phyloP scores from a whole-genome alignment of 1,140 invertebrate genomes.

The Microvelia longipes region DNA sequence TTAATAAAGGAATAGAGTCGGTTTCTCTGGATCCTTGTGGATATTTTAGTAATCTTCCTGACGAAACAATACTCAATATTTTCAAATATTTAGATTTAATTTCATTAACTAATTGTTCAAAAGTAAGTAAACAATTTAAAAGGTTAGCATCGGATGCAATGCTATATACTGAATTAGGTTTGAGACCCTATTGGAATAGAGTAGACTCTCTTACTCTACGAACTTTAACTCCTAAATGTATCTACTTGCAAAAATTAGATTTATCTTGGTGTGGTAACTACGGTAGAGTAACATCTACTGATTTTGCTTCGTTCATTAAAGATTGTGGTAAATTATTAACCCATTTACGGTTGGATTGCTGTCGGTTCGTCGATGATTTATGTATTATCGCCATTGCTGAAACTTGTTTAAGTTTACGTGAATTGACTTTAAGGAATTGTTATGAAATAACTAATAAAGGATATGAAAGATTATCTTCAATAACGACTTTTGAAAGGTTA shows the following conservation, averaged over 20 bases:
- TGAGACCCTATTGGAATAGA: slow-evolving; percentile 42
- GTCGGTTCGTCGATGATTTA: slow-evolving; percentile 50
- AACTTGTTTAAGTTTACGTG: slow-evolving; percentile 47
- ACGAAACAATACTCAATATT: slow-evolving; percentile 54
- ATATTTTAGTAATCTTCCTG: slow-evolving; percentile 33
- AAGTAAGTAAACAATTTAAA: slow-evolving; percentile 57
- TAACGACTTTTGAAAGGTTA: slow-evolving; percentile 50
- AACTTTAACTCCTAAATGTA: slow-evolving; percentile 39
- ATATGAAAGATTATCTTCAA: slow-evolving; percentile 40
- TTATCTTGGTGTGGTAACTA: slow-evolving; percentile 77
- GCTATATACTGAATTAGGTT: slow-evolving; percentile 60
- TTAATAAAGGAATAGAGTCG: slow-evolving; percentile 13
- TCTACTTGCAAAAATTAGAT: slow-evolving; percentile 58
- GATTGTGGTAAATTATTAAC: slow-evolving; percentile 47
- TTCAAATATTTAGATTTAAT: slow-evolving; percentile 61
- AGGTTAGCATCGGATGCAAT: slow-evolving; percentile 55
- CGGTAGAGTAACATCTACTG: slow-evolving; percentile 21
- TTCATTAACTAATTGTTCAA: slow-evolving; percentile 55
- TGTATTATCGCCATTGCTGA: slow-evolving; percentile 44
- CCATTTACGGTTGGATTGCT: slow-evolving; percentile 55
- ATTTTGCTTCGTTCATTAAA: slow-evolving; percentile 42
- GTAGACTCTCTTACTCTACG: slow-evolving; percentile 32
- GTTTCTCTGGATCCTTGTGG: slow-evolving; percentile 1
- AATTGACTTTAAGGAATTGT: slow-evolving; percentile 49
- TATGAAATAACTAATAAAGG: slow-evolving; percentile 34